Base-by-base conservation (phyloP, 1,140 invertebrate genomes). In the Lordiphosa collinella region DNA sequence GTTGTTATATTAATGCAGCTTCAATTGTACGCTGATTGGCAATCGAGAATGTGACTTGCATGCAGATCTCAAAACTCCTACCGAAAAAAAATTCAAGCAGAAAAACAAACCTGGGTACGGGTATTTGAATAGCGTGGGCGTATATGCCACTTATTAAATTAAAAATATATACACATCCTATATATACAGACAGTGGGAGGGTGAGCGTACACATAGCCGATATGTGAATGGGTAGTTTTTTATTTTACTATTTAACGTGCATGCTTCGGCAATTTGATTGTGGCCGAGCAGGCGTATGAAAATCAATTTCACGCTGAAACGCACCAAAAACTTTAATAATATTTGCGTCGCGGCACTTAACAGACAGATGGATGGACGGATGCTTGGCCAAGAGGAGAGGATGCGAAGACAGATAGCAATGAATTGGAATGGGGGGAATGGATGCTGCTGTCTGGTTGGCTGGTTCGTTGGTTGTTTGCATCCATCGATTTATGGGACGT, bases 271-370 rank as follows among this genome's bases (percentile, higher is more conserved):
- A 85, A 78, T 82, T 82, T 82, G 78, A 82, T 82, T 82, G 78
- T 78, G 78, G 79, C 67, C 78, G 78, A 82, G 72, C 66, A 82
- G 78, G 79, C 78, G 78, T 84, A 82, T 82, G 78, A 82, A 82
- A 82, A 82, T 82, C 78, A 82, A 82, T 82, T 82, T 82, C 73
- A 82, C 78, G 78, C 78, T 79, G 78, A 82, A 82, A 72, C 78
- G 78, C 80, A 82, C 78, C 78, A 82, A 84, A 85, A 82, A 82
- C 76, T 82, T 82, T 82, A 80, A 80, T 80, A 82, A 80, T 80
- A 80, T 80, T 82, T 80, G 75, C 76, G 75, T 63, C 71, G 71
- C 76, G 71, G 78, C 76, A 82, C 76, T 80, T 80, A 80, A 82
- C 75, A 67, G 75, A 82, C 71, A 61, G 55, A 37, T 2, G 13